Conservation (phyloP, 2,797 vertebrate species). For the Lepilemur ruficaudatus region DNA sequence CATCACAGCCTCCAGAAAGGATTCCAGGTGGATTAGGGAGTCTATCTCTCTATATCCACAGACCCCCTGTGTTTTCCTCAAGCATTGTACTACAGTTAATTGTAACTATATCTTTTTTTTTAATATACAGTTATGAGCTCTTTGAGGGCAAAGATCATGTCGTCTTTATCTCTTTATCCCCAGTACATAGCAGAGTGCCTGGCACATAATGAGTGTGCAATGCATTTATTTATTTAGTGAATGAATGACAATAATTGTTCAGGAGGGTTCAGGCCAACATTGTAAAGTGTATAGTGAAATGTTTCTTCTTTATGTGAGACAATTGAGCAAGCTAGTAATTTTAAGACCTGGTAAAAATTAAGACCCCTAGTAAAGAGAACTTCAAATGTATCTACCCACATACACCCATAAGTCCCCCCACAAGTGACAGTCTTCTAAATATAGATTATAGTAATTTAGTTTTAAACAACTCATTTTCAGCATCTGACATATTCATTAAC, state of each 20-base stretch:
- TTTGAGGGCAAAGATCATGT: neutral
- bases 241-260: conserved; percentile 4
- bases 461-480: conserved; percentile 97
- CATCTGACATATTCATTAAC: conserved; percentile 98
- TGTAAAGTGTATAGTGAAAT: neutral
- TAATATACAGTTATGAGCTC: neutral
- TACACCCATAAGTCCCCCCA: conserved; percentile 42
- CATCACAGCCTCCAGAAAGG: neutral
- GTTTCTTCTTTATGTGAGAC: conserved; percentile 29
- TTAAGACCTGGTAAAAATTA: conserved; percentile 45
- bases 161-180: neutral
- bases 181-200: neutral
- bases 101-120: neutral
- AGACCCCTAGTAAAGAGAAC: conserved; percentile 53
- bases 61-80: neutral
- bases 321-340: conserved; percentile 30
- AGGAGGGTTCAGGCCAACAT: neutral
- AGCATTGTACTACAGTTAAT: neutral
- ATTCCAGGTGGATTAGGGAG: neutral
- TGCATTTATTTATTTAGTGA: conserved; percentile 1
- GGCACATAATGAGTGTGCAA: neutral
- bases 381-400: conserved; percentile 37
- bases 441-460: conserved; percentile 96
- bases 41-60: neutral
- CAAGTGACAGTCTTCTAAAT: conserved; percentile 90